Evolutionary conservation across 2,888 invertebrate species (phyloP).

Genomic region (Trilocha varians): DNA sequence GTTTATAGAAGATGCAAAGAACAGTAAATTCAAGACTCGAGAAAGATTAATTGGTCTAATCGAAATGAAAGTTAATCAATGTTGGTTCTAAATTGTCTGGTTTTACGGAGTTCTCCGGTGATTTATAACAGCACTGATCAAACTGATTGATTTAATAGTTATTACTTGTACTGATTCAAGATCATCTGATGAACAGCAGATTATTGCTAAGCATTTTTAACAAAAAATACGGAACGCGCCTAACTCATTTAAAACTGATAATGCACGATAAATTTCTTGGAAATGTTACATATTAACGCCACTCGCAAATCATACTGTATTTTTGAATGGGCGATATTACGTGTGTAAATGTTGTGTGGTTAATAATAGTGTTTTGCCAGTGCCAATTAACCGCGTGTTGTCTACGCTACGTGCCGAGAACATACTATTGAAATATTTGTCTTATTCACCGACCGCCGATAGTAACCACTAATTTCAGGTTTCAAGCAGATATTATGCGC

Average conservation of each 20-base stretch:
- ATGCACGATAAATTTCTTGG: neutral
- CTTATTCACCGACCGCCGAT: constrained; percentile 63
- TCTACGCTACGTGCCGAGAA: constrained; percentile 27
- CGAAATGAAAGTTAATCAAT: no score
- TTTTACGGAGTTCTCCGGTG: neutral
- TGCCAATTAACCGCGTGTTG: constrained; percentile 24
- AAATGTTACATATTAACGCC: neutral
- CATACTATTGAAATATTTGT: constrained; percentile 66
- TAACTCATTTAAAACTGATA: neutral
- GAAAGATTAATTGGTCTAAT: no score
- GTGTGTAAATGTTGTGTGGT: constrained; percentile 6
- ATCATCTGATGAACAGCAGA: no score
- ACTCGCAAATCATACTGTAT: constrained; percentile 1
- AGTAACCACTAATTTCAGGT: constrained; percentile 66
- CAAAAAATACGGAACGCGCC: no score
- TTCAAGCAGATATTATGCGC: constrained; percentile 45
- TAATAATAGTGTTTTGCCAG: constrained; percentile 55
- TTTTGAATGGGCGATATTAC: constrained; percentile 10
- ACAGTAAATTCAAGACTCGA: no score
- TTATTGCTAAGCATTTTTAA: no score
- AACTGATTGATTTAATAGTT: neutral
- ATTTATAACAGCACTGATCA: neutral
- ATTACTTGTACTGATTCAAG: neutral
- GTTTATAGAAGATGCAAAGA: no score
- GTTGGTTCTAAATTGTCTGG: neutral